phyloP scores from a whole-genome alignment of 2,888 invertebrate genomes.

The Ceraclea dissimilis region DNA sequence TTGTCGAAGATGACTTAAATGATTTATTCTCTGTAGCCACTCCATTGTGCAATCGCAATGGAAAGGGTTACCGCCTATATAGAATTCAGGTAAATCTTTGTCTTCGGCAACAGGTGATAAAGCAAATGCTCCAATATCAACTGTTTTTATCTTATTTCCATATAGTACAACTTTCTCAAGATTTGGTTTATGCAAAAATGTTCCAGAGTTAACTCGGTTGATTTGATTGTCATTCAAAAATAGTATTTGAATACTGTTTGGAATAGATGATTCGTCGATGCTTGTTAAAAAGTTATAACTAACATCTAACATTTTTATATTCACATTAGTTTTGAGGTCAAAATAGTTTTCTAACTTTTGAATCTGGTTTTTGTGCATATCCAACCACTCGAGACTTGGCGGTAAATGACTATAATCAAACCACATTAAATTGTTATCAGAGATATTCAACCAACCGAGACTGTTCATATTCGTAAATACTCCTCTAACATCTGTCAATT shows the following conservation, averaged over 20 bases:
- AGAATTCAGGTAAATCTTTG: conserved; percentile 68
- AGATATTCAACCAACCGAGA: conserved; percentile 74
- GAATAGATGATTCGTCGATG: conserved; percentile 61
- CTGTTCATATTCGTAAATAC: conserved; percentile 67
- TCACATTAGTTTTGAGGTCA: conserved; percentile 54
- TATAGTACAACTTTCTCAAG: conserved; percentile 70
- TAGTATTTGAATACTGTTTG: conserved; percentile 64
- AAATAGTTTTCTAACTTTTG: conserved; percentile 67
- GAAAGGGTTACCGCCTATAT: conserved; percentile 75
- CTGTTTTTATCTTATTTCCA: conserved; percentile 62
- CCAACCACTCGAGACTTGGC: conserved; percentile 67
- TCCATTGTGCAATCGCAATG: conserved; percentile 83
- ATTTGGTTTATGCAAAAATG: conserved; percentile 62
- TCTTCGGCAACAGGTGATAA: conserved; percentile 57
- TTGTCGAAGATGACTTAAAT: conserved; percentile 61
- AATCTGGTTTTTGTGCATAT: conserved; percentile 74
- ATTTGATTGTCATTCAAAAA: conserved; percentile 70
- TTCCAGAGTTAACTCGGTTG: conserved; percentile 59
- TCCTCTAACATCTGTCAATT: conserved; percentile 68
- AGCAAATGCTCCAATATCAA: conserved; percentile 65
- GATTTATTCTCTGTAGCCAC: conserved; percentile 75
- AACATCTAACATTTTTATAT: conserved; percentile 69
- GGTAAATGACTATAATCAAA: conserved; percentile 78
- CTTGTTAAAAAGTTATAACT: conserved; percentile 64
- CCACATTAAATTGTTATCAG: conserved; percentile 69